phyloP scores from a whole-genome alignment of 2,888 invertebrate species.

The Anarsia innoxiella region DNA sequence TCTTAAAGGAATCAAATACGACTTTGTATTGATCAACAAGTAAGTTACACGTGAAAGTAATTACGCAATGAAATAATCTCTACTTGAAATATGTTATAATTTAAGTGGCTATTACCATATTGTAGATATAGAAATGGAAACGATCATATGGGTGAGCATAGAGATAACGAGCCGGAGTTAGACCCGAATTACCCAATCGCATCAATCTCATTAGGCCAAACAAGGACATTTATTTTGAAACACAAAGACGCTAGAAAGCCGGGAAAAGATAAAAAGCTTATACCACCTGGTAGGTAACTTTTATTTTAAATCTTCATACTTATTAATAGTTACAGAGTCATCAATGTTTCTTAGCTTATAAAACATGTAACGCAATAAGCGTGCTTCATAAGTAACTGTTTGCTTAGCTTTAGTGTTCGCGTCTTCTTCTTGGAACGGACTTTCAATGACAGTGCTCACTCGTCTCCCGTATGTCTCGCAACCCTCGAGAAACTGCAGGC shows the following conservation, averaged over 20 bases:
- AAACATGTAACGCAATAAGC: constrained; percentile 87
- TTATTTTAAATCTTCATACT: constrained; percentile 71
- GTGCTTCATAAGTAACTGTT: constrained; percentile 93
- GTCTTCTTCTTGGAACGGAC: constrained; percentile 83
- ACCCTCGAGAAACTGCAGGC: constrained; percentile 90
- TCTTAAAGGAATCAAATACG: constrained; percentile 74
- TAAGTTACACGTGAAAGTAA: constrained; percentile 34
- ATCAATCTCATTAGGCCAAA: constrained; percentile 79
- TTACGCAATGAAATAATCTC: too few relatives aligned
- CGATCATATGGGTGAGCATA: constrained; percentile 83
- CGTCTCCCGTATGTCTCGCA: constrained; percentile 91
- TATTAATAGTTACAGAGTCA: constrained; percentile 68
- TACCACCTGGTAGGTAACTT: constrained; percentile 62
- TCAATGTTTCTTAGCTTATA: constrained; percentile 78
- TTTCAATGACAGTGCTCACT: constrained; percentile 88
- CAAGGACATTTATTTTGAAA: constrained; percentile 78
- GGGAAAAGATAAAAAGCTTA: constrained; percentile 51
- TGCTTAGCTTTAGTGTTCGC: constrained; percentile 85
- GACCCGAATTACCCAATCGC: constrained; percentile 78
- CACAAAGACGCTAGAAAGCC: constrained; percentile 74
- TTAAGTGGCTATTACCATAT: not conserved
- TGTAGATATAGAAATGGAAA: constrained; percentile 79
- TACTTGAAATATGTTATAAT: too few relatives aligned
- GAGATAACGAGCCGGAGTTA: constrained; percentile 81
- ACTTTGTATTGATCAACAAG: constrained; percentile 81